Evolutionary conservation across 2,888 invertebrate genomes (phyloP), one percentile per base, ranked within the genome.

Genomic region (Cheilosia impressa): DNA sequence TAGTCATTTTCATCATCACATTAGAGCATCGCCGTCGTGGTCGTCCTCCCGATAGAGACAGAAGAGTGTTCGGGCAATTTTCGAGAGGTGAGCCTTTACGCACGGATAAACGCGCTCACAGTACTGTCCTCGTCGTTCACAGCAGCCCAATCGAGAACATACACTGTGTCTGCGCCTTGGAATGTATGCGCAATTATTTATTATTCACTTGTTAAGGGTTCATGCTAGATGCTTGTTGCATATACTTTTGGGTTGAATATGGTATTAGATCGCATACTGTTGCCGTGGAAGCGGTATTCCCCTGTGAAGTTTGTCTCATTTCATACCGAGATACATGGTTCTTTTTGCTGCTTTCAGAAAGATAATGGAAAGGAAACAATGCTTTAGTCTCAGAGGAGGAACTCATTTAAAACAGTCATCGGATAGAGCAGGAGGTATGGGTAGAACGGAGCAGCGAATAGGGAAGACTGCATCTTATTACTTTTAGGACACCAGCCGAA

Each of bases 161-260:
- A 79, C 50, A 72, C 55, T 79, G 53, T 71, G 85, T 22, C 55
- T 76, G 76, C 34, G 55, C 57, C 68, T 77, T 78, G 87, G 87
- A 87, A 87, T 87, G 87, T 68, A 82, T 87, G 87, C 78, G 81
- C 82, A 87, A 87, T 87, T 87, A 87, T 87, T 87, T 82, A 82
- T 82, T 87, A 82, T 87, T 87, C 82, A 87, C 87, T 87, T 87
- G 85, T 85, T 85, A 81, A 85, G 81, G 85, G 81, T 72, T 68
- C 81, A 72, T 77, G 81, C 85, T 81, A 81, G 81, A 81, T 62
- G 63, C 76, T 81, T 85, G 85, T 85, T 85, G 85, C 85, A 81
- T 85, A 85, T 77, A 72, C 85, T 81, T 81, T 81, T 81, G 68
- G 76, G 68, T 77, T 85, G 85, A 81, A 85, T 85, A 85, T 85